A percentile compares a stretch with the other conserved stretches of the same genome.
These are phyloP conservation scores for Tympanuchus pallidicinctus DNA, from an alignment of 2,113 vertebrate genomes.

Conservation along the genomic window DNA sequence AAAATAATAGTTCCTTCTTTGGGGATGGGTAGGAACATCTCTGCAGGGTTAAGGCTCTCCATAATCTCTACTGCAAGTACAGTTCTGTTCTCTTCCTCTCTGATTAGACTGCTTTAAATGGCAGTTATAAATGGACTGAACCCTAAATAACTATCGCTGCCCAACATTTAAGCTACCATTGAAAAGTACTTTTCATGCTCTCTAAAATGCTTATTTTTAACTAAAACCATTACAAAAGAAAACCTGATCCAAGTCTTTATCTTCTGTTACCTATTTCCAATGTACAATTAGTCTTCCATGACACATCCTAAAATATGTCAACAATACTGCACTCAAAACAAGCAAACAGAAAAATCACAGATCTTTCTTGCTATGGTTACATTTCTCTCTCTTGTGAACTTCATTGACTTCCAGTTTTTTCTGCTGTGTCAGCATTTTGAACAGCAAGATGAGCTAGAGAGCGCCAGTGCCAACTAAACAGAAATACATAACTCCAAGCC, in stretches of 20 bases:
- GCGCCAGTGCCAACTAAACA: not conserved
- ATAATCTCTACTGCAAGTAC: not conserved
- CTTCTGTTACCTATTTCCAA: not conserved
- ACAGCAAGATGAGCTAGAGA: not conserved
- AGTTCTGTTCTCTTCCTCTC: not conserved
- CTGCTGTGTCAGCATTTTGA: not conserved
- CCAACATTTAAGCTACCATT: not conserved
- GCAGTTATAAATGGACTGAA: not conserved
- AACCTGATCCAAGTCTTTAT: not conserved
- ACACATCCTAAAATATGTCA: not conserved
- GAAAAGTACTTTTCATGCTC: not conserved
- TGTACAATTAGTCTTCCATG: not conserved
- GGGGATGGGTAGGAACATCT: not conserved
- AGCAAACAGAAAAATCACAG: not conserved
- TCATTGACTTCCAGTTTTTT: not conserved
- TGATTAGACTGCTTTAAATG: not conserved
- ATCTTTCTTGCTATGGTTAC: not conserved
- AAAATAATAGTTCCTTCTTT: fast-evolving
- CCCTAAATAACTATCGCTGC: not conserved
- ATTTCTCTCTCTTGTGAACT: not conserved
- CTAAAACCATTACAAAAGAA: not conserved
- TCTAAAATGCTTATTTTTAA: not conserved
- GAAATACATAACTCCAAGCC: not conserved
- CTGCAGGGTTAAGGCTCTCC: not conserved
- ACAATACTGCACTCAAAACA: not conserved